Base-by-base conservation (phyloP, 2,113 vertebrate genomes). In the Spea multiplicata region DNA sequence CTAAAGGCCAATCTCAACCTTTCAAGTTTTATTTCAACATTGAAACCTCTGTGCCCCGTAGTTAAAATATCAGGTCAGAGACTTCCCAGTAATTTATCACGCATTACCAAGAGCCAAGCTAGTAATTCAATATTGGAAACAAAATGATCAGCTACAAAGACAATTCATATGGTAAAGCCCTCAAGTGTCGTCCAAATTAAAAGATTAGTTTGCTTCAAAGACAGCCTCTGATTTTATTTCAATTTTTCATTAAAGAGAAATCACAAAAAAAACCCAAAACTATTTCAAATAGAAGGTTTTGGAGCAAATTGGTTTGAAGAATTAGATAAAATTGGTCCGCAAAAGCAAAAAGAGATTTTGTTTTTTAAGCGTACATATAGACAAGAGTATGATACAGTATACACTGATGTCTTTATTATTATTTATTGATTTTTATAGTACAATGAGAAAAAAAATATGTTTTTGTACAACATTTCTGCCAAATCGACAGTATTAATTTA, bases 71-170 rank as follows among this genome's bases (percentile, higher is more conserved):
- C n/a, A 49, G 13, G 49, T 62, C 67, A 5, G 47, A 17, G 47
- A 78, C 16, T 71, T 50, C 14, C 7, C 4, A n/a, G 67, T n/a
- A 78, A 44, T 71, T 71, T 71, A 62, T 78, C 68, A 70, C 16
- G 59, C 59, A 59, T 71, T 69, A 71, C 47, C 13, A 30, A 49
- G 48, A 78, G 30, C 46, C 44, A 13, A 71, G 48, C 68, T 48
- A 64, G 16, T 64, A 71, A 73, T 73, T 78, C 48, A 79, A 66
- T 73, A 66, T n/a, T 73, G 61, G 70, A 66, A 66, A 66, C 44
- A 66, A 47, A 47, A 62, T 73, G 12, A 44, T 66, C 70, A 59
- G 17, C 61, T 66, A 45, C 72, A 62, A 14, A 73, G 55, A 73
- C 57, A 73, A 48, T 69, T 73, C 70, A 79, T 47, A 53, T 10